Evolutionary conservation across 2,888 invertebrate genomes (phyloP), one percentile per base, ranked within the genome.

Genomic region (Drosophila pegasa): DNA sequence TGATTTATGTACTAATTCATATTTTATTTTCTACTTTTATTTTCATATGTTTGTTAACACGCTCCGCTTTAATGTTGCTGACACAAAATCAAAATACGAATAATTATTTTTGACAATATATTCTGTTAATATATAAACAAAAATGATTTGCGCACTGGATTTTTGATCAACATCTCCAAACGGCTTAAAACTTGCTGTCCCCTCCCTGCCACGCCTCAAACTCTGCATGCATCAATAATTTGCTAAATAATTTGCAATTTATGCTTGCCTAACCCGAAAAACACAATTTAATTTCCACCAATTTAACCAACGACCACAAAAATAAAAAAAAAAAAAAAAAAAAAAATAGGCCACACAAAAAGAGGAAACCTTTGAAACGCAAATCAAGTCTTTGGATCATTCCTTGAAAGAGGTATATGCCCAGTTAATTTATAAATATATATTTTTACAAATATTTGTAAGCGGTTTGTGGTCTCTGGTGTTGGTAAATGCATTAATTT

Each of bases 351-450:
- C 98, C 91, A 97, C 98, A 92, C 96, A 97, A 94, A 96, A 98
- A 93, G 98, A 98, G 94, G 98, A 98, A 93, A 95, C 96, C 88
- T 97, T 96, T 94, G 96, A 97, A 93, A 95, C 95, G 93, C 97
- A 97, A 94, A 96, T 98, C 92, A 97, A 97, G 94, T 94, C 95
- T 91, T 94, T 98, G 94, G 96, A 96, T 93, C 95, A 95, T 93
- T 96, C 97, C 93, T 95, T 98, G 90, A 97, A 96, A 95, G 98
- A 98, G 98, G 98, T 98, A 96, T 95, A 92, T 89, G 78, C 40
- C 45, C 45, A 56, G 16, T 59, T 74, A 43, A 45, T 59, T 52
- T 20, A 64, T 52, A 47, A 37, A 37, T 37, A 33, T 57, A 50
- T 37, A 52, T 51, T 50, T 35, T 54, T 25, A 12, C 2, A 64